Evolutionary conservation across 1,140 invertebrate genomes (phyloP).

Genomic region (Bombyx mori): DNA sequence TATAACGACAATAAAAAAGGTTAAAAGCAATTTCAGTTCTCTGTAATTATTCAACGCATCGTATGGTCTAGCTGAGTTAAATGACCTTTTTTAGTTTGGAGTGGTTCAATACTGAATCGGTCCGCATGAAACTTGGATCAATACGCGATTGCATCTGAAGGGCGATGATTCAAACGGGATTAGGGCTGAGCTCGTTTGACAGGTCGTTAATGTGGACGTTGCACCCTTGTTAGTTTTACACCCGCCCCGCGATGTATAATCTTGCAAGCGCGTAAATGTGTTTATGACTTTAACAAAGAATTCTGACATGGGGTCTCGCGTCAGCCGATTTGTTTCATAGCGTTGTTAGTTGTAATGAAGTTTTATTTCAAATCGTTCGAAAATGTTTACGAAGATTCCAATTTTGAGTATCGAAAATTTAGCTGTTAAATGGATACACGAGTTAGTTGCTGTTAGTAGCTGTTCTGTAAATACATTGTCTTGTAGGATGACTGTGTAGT

Average conservation of each 20-base stretch:
- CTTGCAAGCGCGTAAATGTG: conserved; percentile 29
- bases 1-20: too few species aligned
- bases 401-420: too few species aligned
- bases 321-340: too few species aligned
- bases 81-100: conserved; percentile 1
- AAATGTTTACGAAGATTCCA: too few species aligned
- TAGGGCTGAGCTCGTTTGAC: conserved; percentile 49
- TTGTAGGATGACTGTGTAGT: too few species aligned
- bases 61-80: background rate
- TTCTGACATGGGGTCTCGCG: too few species aligned
- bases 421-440: too few species aligned
- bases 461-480: too few species aligned
- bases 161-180: conserved; percentile 45
- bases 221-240: conserved; percentile 61
- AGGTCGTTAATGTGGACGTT: conserved; percentile 55
- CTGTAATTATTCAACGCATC: background rate
- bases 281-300: conserved; percentile 13
- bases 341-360: too few species aligned
- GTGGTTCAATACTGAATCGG: conserved; percentile 8
- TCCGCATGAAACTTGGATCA: conserved; percentile 18
- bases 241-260: conserved; percentile 34
- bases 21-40: too few species aligned
- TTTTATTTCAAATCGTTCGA: too few species aligned
- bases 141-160: conserved; percentile 24
- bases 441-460: too few species aligned